phyloP scores from a whole-genome alignment of 2,797 vertebrate genomes.

The Margarornis squamiger region DNA sequence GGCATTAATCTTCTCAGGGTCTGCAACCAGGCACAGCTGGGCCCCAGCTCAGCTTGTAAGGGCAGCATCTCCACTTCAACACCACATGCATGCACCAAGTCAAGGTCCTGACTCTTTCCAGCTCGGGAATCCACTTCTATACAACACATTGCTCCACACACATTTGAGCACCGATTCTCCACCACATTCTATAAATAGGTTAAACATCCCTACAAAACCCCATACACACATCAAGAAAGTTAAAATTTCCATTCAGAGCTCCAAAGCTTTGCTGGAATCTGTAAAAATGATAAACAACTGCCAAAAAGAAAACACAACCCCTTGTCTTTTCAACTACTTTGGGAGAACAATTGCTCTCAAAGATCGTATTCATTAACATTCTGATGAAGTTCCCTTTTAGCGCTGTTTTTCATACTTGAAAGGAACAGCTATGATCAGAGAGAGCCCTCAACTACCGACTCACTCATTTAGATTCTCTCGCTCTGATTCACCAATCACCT shows the following conservation, averaged over 20 bases:
- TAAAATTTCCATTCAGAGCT: background rate
- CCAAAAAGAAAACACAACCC: conserved; percentile 59
- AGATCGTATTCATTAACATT: conserved; percentile 70
- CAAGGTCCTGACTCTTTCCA: background rate
- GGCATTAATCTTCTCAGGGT: background rate
- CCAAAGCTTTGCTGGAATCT: conserved; percentile 24
- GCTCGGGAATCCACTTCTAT: background rate
- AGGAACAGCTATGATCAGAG: conserved; percentile 70
- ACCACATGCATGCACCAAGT: fast-evolving
- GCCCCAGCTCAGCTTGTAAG: background rate
- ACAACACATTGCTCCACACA: fast-evolving
- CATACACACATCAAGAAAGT: background rate
- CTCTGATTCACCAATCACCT: conserved; percentile 72
- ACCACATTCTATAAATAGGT: background rate
- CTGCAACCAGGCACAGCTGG: background rate
- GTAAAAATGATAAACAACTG: conserved; percentile 49
- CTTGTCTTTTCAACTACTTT: conserved; percentile 55
- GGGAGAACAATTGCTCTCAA: conserved; percentile 69
- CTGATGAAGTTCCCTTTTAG: conserved; percentile 71
- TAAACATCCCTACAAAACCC: background rate
- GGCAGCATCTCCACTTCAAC: background rate
- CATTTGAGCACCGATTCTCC: background rate
- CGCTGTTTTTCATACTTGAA: conserved; percentile 67
- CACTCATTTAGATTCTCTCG: conserved; percentile 67
- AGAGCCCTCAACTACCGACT: conserved; percentile 64